phyloP scores from a whole-genome alignment of 2,113 vertebrate genomes.

The Columbina picui region DNA sequence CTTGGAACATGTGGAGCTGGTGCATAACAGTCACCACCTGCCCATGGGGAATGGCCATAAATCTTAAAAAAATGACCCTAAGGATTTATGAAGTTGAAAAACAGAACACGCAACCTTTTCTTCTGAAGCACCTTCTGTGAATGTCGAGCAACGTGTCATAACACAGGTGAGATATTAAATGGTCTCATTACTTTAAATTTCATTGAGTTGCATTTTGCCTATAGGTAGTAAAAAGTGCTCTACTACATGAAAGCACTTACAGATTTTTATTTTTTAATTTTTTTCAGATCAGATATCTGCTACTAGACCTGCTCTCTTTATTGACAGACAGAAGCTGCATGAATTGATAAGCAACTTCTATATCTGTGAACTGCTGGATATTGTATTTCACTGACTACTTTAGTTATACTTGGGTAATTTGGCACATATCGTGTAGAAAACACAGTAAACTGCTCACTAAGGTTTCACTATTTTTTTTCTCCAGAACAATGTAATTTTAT shows the following conservation, averaged over 20 bases:
- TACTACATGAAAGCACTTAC: not conserved
- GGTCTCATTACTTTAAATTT: not conserved
- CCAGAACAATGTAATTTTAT: not conserved
- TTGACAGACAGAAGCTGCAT: not conserved
- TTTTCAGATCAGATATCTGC: not conserved
- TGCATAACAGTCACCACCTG: not conserved
- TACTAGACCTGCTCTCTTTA: not conserved
- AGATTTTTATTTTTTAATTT: not conserved
- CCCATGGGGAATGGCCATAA: not conserved
- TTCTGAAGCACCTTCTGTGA: not conserved
- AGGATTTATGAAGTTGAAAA: not conserved
- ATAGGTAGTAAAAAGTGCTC: not conserved
- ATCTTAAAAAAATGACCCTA: not conserved
- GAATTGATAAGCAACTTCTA: constrained; percentile 10
- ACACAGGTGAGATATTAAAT: not conserved
- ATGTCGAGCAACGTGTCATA: not conserved
- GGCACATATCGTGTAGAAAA: constrained; percentile 4
- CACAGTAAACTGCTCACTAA: not conserved
- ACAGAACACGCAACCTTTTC: not conserved
- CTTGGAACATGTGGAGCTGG: not conserved
- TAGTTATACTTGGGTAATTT: constrained; percentile 27
- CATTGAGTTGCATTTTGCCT: not conserved
- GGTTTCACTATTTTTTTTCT: not conserved
- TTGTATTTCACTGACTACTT: not conserved
- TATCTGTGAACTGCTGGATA: not conserved